These are phyloP conservation scores for Hydrotaea cyrtoneurina DNA, from an alignment of 2,888 invertebrate species.

Conservation along the genomic window DNA sequence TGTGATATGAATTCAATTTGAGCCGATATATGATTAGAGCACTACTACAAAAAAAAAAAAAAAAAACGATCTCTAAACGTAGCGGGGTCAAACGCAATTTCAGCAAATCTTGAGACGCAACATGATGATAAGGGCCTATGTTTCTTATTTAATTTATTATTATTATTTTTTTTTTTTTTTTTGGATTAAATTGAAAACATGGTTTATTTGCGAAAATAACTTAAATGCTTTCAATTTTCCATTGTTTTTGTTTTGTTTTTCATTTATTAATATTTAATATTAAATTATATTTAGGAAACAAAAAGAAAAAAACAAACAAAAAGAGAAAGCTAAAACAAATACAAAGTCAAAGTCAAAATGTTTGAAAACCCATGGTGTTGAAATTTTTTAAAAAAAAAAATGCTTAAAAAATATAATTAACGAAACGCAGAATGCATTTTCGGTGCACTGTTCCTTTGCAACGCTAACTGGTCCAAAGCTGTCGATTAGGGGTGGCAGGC, in stretches of 20 bases:
- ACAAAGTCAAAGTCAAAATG: slow-evolving; percentile 27
- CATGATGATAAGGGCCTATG: slow-evolving; percentile 65
- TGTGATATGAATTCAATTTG: slow-evolving; percentile 8
- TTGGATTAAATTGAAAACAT: slow-evolving; percentile 18
- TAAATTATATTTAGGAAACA: slow-evolving; percentile 58
- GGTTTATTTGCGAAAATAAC: slow-evolving; percentile 58
- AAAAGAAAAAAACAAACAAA: not conserved
- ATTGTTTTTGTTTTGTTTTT: slow-evolving; percentile 48
- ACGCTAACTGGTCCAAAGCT: too few species aligned
- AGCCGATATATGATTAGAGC: slow-evolving; percentile 37
- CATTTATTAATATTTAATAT: slow-evolving; percentile 50
- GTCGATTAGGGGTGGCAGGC: too few species aligned
- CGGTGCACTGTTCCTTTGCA: slow-evolving; percentile 19
- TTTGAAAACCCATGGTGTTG: slow-evolving; percentile 23
- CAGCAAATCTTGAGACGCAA: slow-evolving; percentile 53
- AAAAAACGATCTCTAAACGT: not conserved
- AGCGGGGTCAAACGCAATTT: not conserved
- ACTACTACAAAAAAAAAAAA: too few species aligned
- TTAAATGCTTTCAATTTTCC: slow-evolving; percentile 37
- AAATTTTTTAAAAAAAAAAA: slow-evolving; percentile 17
- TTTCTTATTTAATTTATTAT: not conserved
- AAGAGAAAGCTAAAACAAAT: not conserved
- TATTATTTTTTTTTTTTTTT: not conserved
- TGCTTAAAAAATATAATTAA: slow-evolving; percentile 34
- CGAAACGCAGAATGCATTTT: slow-evolving; percentile 29